These are phyloP conservation scores for Petrocephalus zakoni DNA, from an alignment of 2,113 vertebrate species.

Conservation along the genomic window DNA sequence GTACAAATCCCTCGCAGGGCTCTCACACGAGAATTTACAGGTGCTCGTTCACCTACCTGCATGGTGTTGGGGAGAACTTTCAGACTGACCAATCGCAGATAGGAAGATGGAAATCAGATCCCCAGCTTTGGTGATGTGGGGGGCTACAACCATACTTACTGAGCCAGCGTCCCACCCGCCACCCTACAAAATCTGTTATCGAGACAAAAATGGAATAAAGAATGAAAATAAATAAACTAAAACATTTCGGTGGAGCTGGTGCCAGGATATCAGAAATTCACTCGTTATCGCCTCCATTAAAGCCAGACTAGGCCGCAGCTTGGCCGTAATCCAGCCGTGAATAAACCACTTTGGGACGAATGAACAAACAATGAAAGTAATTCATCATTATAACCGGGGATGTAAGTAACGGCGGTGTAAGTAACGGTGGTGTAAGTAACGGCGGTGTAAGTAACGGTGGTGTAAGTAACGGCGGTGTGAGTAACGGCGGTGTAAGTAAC, in stretches of 20 bases:
- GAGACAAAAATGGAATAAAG: not conserved
- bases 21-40: not conserved
- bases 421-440: too few species aligned
- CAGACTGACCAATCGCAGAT: not conserved
- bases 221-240: not conserved
- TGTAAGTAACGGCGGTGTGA: too few species aligned
- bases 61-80: not conserved
- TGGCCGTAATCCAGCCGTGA: slow-evolving; percentile 42
- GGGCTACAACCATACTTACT: not conserved
- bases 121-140: not conserved
- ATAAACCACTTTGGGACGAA: slow-evolving; percentile 52
- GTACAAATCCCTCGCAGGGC: not conserved
- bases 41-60: not conserved
- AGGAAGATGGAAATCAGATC: not conserved
- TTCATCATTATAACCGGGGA: slow-evolving; percentile 32
- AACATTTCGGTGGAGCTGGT: not conserved
- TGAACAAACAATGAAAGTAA: slow-evolving; percentile 39
- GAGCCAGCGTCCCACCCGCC: not conserved
- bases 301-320: slow-evolving; percentile 28
- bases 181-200: not conserved
- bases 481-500: too few species aligned
- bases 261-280: slow-evolving; percentile 15
- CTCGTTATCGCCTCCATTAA: slow-evolving; percentile 28
- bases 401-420: not conserved
- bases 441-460: too few species aligned